Evolutionary conservation across 2,888 invertebrate species (phyloP).

Genomic region (Sesamia inferens): DNA sequence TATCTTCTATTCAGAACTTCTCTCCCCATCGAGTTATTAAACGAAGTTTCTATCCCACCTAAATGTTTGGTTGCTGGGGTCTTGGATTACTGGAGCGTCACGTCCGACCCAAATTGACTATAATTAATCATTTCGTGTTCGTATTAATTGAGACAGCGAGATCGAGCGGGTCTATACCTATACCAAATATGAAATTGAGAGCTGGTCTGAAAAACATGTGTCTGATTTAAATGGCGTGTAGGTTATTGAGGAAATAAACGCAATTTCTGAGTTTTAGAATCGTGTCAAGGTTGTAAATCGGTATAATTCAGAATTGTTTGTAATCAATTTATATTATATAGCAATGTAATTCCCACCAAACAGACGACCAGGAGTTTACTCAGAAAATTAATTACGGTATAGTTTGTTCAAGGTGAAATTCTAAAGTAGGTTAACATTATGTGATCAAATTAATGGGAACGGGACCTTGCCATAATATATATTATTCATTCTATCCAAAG

Average conservation of each 20-base stretch:
- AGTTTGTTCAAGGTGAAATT: conserved; percentile 37
- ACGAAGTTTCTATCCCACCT: conserved; percentile 65
- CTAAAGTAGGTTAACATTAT: conserved; percentile 19
- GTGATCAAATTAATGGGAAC: conserved; percentile 4
- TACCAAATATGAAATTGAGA: conserved; percentile 16
- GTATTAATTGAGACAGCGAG: conserved; percentile 69
- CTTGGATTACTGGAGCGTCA: conserved; percentile 74
- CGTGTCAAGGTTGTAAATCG: conserved; percentile 47
- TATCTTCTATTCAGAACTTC: conserved; percentile 48
- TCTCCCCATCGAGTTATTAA: conserved; percentile 63
- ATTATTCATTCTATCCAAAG: conserved; percentile 4
- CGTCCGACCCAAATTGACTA: conserved; percentile 78
- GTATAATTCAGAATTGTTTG: conserved; percentile 29
- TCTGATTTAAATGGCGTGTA: conserved; percentile 13
- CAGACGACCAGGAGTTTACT: conserved; percentile 27
- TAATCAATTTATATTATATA: conserved; percentile 17
- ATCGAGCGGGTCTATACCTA: conserved; percentile 64
- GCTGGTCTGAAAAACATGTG: neutral
- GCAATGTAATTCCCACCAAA: conserved; percentile 13
- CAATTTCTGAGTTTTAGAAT: conserved; percentile 27
- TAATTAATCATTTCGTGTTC: conserved; percentile 83
- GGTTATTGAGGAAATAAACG: conserved; percentile 36
- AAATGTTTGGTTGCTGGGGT: conserved; percentile 65
- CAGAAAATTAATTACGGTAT: conserved; percentile 25
- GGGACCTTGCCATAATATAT: neutral